Base-by-base conservation (phyloP, 2,113 vertebrate species). In the Lophura nycthemera region DNA sequence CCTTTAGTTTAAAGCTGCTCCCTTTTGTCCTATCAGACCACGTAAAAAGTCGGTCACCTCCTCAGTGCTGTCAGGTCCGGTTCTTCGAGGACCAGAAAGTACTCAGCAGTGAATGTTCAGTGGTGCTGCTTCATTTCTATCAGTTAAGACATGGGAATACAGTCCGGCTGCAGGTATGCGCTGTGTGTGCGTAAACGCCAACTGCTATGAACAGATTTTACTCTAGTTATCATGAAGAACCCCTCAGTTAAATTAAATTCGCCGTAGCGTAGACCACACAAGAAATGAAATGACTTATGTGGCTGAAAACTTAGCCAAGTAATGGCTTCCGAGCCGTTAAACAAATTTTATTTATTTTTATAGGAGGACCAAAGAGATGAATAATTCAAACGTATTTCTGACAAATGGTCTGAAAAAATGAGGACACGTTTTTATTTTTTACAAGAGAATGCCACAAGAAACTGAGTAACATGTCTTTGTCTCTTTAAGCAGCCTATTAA, bases 351-450 rank as follows among this genome's bases (percentile, higher is more conserved):
- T 83, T 91, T 88, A 45, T 7, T 36, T 89, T 93, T 38, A 71
- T 47, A 64, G 69, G 13, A 64, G 65, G 43, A 43, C 32, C 86
- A 48, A 94, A 96, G 70, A 71, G 32, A 80, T 61, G 79, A 91
- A 83, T 66, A 77, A 91, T 52, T 74, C 12, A 92, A 56, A 86
- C 81, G 43, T 61, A 70, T 81, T 93, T 86, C 64, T 92, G 42
- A 65, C 42, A 87, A 47, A 83, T 56, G 65, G 40, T 63, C 82
- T 89, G 43, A 66, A 89, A 89, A 78, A 88, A 42, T 83, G n/a
- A 89, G 86, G 45, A 54, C 19, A n/a, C 10, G 3, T 3, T 3
- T n/a, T 36, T 75, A 65, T 52, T 78, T 56, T 74, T 30, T 8
- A 43, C 63, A 57, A 66, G 59, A 47, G 45, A 94, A 77, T 48